Conservation (phyloP, 2,888 invertebrate species). For the Mythimna pallens region DNA sequence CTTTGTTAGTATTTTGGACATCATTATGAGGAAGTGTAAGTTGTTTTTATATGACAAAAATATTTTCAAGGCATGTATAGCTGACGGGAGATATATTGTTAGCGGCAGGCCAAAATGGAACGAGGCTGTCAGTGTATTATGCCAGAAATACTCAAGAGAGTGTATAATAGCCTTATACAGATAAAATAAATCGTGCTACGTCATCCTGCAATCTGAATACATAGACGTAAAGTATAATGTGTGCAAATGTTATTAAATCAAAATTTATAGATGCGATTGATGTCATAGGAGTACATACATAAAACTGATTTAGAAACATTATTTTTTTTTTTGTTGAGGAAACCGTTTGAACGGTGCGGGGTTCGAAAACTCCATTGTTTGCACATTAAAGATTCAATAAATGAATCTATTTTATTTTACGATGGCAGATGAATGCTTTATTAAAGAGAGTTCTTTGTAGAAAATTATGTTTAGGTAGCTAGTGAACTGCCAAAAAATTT, state of each 20-base stretch:
- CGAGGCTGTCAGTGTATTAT: neutral
- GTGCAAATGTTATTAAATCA: slow-evolving; percentile 66
- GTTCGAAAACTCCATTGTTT: neutral
- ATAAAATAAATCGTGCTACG: slow-evolving; percentile 53
- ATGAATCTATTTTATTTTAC: neutral
- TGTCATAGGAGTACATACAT: slow-evolving; percentile 73
- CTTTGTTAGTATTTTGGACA: neutral
- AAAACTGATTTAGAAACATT: slow-evolving; percentile 30
- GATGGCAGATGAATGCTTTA: neutral
- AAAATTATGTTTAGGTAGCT: too few relatives aligned
- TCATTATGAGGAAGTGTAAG: neutral
- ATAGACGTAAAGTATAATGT: slow-evolving; percentile 37
- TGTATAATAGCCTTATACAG: slow-evolving; percentile 16
- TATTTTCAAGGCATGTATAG: neutral
- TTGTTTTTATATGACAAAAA: neutral
- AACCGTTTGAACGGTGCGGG: slow-evolving; percentile 44
- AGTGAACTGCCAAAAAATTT: too few relatives aligned
- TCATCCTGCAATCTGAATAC: slow-evolving; percentile 55
- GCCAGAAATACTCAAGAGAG: neutral
- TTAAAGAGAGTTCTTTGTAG: neutral
- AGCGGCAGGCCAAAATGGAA: neutral
- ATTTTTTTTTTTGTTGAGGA: slow-evolving; percentile 38
- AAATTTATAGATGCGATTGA: slow-evolving; percentile 77
- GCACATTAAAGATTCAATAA: slow-evolving; percentile 5
- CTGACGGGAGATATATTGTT: neutral